Conservation (phyloP, 2,797 vertebrate genomes). For the Masticophis lateralis region DNA sequence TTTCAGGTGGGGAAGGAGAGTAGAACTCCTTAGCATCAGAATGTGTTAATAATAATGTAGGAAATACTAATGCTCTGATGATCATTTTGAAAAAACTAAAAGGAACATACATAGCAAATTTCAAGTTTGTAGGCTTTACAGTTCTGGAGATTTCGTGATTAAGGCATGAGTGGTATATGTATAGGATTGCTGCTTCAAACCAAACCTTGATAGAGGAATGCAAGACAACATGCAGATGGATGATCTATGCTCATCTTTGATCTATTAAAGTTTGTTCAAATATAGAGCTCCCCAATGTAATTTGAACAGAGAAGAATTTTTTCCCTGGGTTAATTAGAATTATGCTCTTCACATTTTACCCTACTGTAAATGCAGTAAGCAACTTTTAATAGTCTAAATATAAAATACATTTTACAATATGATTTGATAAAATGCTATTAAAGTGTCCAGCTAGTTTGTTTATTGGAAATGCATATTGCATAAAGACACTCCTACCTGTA, state of each 20-base stretch:
- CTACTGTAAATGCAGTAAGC: background rate
- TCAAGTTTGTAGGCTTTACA: too few relatives aligned
- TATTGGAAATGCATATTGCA: background rate
- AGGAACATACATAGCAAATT: too few relatives aligned
- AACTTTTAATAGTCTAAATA: background rate
- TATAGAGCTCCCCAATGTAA: background rate
- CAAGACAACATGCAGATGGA: background rate
- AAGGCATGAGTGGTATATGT: too few relatives aligned
- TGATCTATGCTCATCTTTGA: background rate
- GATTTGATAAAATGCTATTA: background rate
- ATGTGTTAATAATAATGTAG: too few relatives aligned
- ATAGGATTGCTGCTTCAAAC: background rate
- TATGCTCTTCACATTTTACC: background rate
- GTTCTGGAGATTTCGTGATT: too few relatives aligned
- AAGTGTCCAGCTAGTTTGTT: background rate
- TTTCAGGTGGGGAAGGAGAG: too few relatives aligned
- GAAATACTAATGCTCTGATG: too few relatives aligned
- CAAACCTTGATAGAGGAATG: background rate
- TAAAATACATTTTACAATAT: background rate
- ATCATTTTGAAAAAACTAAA: too few relatives aligned
- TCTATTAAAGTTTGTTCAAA: background rate
- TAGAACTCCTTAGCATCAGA: too few relatives aligned
- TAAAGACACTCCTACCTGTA: constrained; percentile 79
- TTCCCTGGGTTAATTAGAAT: background rate
- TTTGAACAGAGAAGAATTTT: background rate